Evolutionary conservation across 2,888 invertebrate genomes (phyloP), one percentile per base, ranked within the genome.

Genomic region (Enoplolaimus lenunculus): DNA sequence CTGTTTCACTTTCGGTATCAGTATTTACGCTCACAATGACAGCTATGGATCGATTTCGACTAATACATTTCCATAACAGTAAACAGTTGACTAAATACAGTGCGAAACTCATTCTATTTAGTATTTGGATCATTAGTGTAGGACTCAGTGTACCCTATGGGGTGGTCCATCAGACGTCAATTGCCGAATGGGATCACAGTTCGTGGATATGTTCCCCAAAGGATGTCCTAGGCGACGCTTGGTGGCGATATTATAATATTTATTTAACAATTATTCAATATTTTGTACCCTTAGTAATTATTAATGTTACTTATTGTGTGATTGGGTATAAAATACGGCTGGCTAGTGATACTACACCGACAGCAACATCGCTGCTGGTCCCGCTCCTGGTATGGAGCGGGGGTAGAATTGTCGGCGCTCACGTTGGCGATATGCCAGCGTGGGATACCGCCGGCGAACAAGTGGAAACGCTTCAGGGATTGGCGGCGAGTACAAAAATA

Each of bases 21-120:
- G 88, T 91, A 34, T 89, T 90, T 78, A 91, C 91, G 0, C 82
- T 91, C 28, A 89, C 89, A 7, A 89, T 90, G 69, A 90, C 91
- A 72, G 90, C 91, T 0, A 86, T 90, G 71, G 91, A 91, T 82
- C 85, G 91, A 29, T 90, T 90, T 81, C 78, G 80, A 29, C 82
- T 83, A n/a, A 82, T 84, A 29, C 75, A 83, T 33, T 79, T 81
- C 71, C n/a, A n/a, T n/a, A n/a, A n/a, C n/a, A n/a, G n/a, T n/a
- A 29, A 29, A 29, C 7, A 26, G n/a, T n/a, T 62, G 64, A 88
- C 64, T 29, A 71, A 71, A 60, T 60, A 68, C 68, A 68, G 34
- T 1, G 71, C 71, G 29, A 35, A 1, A 28, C 66, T 70, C 31
- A 67, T 74, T 21, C 74, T 76, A 1, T n/a, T 75, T 1, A 29